Percentiles rank a stretch among this genome's conserved stretches.
phyloP scores from a whole-genome alignment of 2,888 invertebrate species.

The Luperina nickerlii region DNA sequence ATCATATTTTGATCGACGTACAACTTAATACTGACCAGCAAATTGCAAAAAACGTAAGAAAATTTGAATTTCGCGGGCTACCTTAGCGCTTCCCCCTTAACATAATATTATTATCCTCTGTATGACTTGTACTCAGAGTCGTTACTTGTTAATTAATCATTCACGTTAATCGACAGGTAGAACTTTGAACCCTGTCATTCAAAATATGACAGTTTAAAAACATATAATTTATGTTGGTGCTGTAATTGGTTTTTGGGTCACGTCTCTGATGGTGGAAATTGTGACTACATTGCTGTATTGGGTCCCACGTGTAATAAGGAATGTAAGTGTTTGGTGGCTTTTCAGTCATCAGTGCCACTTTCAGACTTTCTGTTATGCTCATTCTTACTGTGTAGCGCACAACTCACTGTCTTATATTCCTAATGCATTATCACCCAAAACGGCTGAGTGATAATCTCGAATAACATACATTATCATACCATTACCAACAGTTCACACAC shows the following conservation, averaged over 20 bases:
- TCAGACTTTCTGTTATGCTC: neutral
- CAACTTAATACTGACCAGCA: no score
- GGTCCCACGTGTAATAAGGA: neutral
- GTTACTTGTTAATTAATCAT: neutral
- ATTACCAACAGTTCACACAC: constrained; percentile 19
- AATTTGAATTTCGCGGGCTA: no score
- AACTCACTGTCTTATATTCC: neutral
- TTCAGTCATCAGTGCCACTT: neutral
- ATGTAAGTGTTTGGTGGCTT: neutral
- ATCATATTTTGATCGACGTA: no score
- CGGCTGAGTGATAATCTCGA: neutral
- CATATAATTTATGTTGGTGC: neutral
- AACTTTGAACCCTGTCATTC: neutral
- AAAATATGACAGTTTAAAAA: no score
- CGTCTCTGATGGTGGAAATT: neutral
- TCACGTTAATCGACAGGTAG: neutral
- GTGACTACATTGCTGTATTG: neutral
- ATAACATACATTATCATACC: constrained; percentile 34
- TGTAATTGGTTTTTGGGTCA: neutral
- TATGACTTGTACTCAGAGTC: neutral
- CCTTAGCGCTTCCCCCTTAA: no score
- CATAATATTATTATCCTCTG: no score
- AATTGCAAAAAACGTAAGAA: no score
- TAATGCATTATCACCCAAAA: neutral
- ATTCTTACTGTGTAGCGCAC: neutral